phyloP scores from a whole-genome alignment of 2,888 invertebrate genomes.

The Hermaeophaga mercurialis region DNA sequence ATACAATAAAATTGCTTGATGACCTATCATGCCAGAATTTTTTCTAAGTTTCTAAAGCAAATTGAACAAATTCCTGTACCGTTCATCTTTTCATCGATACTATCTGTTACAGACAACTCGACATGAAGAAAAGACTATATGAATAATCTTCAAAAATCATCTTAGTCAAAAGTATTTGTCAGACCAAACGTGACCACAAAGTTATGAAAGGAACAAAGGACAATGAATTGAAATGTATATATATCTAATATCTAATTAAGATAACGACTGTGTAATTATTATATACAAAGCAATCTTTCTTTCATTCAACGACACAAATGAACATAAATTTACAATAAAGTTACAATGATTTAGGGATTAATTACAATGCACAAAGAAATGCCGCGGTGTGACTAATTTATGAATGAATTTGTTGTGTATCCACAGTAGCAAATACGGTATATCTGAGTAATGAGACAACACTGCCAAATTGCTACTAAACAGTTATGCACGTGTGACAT shows the following conservation, averaged over 20 bases:
- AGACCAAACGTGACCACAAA: constrained; percentile 21
- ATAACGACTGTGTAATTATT: constrained; percentile 21
- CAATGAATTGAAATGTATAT: constrained; percentile 15
- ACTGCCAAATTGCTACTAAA: too few species aligned
- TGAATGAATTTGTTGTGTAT: not conserved
- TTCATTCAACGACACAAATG: constrained; percentile 11
- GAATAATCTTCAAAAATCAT: constrained; percentile 18
- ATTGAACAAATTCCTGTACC: constrained; percentile 1
- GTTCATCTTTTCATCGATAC: not conserved
- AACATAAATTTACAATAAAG: constrained; percentile 16
- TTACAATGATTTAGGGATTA: constrained; percentile 18
- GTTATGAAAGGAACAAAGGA: constrained; percentile 23
- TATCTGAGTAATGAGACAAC: not conserved
- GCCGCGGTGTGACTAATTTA: constrained; percentile 19
- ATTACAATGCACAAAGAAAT: constrained; percentile 18
- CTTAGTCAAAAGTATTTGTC: constrained; percentile 20
- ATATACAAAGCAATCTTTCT: constrained; percentile 25
- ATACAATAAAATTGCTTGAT: not conserved
- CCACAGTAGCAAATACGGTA: not conserved
- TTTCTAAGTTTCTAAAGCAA: constrained; percentile 9
- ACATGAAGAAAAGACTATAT: constrained; percentile 8
- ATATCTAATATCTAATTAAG: constrained; percentile 23
- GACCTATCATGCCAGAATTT: not conserved
- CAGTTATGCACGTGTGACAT: too few species aligned
- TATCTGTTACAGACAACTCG: constrained; percentile 13